Conservation (phyloP, 1,140 invertebrate genomes). For the Scylla paramamosain region DNA sequence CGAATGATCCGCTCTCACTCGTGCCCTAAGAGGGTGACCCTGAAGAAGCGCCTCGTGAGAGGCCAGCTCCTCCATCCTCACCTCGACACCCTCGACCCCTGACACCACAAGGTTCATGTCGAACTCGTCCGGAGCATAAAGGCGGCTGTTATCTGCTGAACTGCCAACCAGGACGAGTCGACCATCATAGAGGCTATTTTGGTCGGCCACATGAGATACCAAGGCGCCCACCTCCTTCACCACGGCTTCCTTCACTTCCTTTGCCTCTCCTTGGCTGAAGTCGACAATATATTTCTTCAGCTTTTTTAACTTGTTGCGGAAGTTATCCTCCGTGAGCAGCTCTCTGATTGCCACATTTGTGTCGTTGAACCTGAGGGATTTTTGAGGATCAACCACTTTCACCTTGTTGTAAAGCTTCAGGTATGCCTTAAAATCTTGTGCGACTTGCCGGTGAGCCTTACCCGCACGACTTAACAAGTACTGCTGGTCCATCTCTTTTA, state of each 20-base stretch:
- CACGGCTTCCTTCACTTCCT: constrained; percentile 37
- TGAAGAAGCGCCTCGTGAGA: background rate
- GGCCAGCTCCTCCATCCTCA: background rate
- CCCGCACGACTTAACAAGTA: background rate
- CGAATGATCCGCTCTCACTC: constrained; percentile 19
- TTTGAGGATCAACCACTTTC: background rate
- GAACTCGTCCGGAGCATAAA: constrained; percentile 60
- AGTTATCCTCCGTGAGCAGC: background rate
- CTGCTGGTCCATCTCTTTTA: background rate
- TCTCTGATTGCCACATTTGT: background rate
- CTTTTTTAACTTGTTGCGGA: background rate
- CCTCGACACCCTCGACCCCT: background rate
- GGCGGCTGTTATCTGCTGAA: constrained; percentile 43
- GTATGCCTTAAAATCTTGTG: constrained; percentile 35
- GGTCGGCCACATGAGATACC: background rate
- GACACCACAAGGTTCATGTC: constrained; percentile 49
- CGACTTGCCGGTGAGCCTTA: background rate
- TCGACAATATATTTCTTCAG: constrained; percentile 28
- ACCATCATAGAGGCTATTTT: constrained; percentile 43
- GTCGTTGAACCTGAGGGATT: background rate
- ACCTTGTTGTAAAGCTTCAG: background rate
- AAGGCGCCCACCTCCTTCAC: constrained; percentile 39
- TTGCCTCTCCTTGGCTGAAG: constrained; percentile 49
- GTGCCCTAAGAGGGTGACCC: background rate
- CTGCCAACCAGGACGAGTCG: constrained; percentile 36